phyloP scores from a whole-genome alignment of 2,113 vertebrate species.

The Sinocyclocheilus rhinocerous region DNA sequence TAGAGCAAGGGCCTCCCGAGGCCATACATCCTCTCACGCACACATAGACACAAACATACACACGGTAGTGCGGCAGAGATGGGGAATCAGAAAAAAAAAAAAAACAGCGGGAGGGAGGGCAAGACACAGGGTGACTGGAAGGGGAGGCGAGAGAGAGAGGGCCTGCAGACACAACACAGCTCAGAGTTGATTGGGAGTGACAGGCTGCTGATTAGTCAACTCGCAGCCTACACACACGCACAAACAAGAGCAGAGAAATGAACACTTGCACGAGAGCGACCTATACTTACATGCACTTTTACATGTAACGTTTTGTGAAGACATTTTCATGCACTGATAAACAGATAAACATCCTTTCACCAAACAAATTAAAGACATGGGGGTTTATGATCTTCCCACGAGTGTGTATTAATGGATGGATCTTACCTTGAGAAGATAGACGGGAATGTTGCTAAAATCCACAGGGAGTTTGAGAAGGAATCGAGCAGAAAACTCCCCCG shows the following conservation, averaged over 20 bases:
- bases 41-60: constrained; percentile 40
- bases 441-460: constrained; percentile 97
- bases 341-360: constrained; percentile 11
- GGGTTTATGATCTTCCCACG: not conserved
- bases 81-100: not conserved
- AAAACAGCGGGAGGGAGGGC: constrained; percentile 13
- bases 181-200: constrained; percentile 79
- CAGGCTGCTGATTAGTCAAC: constrained; percentile 81
- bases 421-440: constrained; percentile 96
- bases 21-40: constrained; percentile 49
- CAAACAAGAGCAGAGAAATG: constrained; percentile 39
- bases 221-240: constrained; percentile 65
- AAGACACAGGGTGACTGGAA: constrained; percentile 49
- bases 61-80: constrained; percentile 46
- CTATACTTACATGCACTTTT: not conserved
- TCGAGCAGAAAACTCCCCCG: constrained; percentile 95
- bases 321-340: constrained; percentile 7
- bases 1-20: constrained; percentile 56
- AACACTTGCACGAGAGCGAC: constrained; percentile 17
- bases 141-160: constrained; percentile 42
- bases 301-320: not conserved
- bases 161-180: constrained; percentile 74
- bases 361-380: not conserved
- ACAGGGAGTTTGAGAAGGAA: constrained; percentile 97
- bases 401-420: not conserved